A percentile compares a stretch with the other conserved stretches of the same genome.
These are phyloP conservation scores for Atopsyche davidsoni DNA, from an alignment of 1,140 invertebrate species.

Conservation along the genomic window DNA sequence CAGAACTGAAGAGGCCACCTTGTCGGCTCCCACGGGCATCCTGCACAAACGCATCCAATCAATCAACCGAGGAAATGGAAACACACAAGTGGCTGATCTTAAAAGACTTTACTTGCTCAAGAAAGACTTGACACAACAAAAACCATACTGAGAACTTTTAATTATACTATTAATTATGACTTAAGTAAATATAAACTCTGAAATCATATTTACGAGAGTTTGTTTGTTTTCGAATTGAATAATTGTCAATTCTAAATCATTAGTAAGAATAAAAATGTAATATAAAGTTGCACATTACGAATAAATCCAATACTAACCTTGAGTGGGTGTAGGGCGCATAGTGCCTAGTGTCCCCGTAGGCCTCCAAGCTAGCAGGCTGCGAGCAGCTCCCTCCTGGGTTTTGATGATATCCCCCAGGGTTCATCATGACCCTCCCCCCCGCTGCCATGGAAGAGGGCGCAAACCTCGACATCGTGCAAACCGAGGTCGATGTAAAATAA, in stretches of 20 bases:
- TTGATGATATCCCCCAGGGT: slow-evolving; percentile 34
- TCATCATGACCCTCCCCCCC: slow-evolving; percentile 33
- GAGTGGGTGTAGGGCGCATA: slow-evolving; percentile 39
- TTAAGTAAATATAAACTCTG: no score
- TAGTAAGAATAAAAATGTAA: no score
- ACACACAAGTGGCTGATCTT: no score
- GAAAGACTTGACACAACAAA: no score
- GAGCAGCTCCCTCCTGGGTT: slow-evolving; percentile 38
- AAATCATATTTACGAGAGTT: no score
- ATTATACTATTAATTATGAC: no score
- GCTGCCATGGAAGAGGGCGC: slow-evolving; percentile 15
- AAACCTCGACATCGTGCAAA: slow-evolving; percentile 26
- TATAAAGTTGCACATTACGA: no score
- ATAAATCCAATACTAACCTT: slow-evolving; percentile 36
- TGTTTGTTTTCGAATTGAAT: neutral
- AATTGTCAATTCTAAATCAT: neutral
- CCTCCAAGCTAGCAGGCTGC: slow-evolving; percentile 43
- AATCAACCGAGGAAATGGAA: no score
- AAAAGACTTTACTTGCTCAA: no score
- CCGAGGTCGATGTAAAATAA: slow-evolving; percentile 26
- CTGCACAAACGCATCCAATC: no score
- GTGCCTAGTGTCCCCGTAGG: slow-evolving; percentile 34
- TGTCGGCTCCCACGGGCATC: no score
- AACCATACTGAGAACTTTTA: no score
- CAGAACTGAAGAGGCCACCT: slow-evolving; percentile 22